A percentile compares a stretch with the other conserved stretches of the same genome.
These are phyloP conservation scores for Mormyrus iriodes DNA, from an alignment of 2,113 vertebrate genomes.

Conservation along the genomic window DNA sequence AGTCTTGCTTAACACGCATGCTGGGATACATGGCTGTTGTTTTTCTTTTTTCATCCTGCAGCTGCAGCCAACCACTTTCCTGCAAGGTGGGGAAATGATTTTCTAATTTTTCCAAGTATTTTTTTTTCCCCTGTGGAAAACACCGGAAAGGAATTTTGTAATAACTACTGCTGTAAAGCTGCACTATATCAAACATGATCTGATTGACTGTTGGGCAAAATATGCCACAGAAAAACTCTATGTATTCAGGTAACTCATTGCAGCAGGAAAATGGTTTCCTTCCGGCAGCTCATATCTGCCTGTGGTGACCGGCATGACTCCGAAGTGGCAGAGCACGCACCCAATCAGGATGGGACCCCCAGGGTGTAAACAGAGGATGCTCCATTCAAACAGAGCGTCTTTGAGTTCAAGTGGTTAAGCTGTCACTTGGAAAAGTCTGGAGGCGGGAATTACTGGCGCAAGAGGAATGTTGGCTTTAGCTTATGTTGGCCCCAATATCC, in stretches of 20 bases:
- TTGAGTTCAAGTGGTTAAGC: slow-evolving; percentile 73
- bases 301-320: slow-evolving; percentile 60
- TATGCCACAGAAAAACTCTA: not conserved
- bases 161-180: not conserved
- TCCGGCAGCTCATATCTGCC: slow-evolving; percentile 64
- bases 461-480: slow-evolving; percentile 60
- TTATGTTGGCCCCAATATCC: slow-evolving; percentile 77
- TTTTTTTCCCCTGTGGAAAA: not conserved
- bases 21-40: not conserved
- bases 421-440: slow-evolving; percentile 68
- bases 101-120: not conserved
- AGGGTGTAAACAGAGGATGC: slow-evolving; percentile 32
- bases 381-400: slow-evolving; percentile 32
- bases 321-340: slow-evolving; percentile 65
- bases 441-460: slow-evolving; percentile 62
- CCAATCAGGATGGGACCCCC: slow-evolving; percentile 60
- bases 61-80: not conserved
- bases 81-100: not conserved
- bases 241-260: slow-evolving; percentile 74
- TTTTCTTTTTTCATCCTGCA: not conserved
- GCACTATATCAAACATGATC: not conserved
- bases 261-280: slow-evolving; percentile 69
- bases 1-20: not conserved
- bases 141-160: not conserved
- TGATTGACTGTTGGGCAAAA: not conserved